Base-by-base conservation (phyloP, 2,113 vertebrate species). In the Bothrops jararaca region DNA sequence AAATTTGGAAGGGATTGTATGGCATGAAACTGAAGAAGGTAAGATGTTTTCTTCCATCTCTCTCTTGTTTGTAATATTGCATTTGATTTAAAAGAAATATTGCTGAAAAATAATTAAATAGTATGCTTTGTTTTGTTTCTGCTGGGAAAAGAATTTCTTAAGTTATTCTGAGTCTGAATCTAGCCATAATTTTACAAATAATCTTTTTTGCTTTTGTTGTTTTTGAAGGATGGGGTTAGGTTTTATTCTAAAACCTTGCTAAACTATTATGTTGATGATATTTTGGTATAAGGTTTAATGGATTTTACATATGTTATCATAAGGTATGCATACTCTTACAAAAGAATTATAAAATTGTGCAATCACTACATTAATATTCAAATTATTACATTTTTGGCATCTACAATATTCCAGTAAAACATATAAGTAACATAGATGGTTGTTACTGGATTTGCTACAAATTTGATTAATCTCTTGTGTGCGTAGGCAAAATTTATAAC, bases 1-100 rank as follows among this genome's bases (percentile, higher is more conserved):
- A 95, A 99, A 99, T 97, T 97, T 99, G 97, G 99, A 99, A 98
- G 99, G 99, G 93, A 99, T 99, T 95, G 98, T 99, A 93, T 99
- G 99, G 99, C 99, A 99, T 94, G 99, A 99, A 98, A 99, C 99
- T 0, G 98, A 99, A 95, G 99, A 99, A 99, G 99, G 99, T 99
- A 97, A 98, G 97, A 93, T 95, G 2, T 23, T 34, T 90, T 26
- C 26, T 20, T 48, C 15, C 57, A n/a, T 92, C 94, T 94, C 7
- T 23, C 74, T 80, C 69, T 85, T 5, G 3, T 29, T 64, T 80
- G 7, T 34, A 58, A 39, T 4, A 4, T 89, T 50, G 7, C 74
- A 86, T 90, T 52, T 96, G 92, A 92, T 58, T 91, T 39, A 26
- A 53, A 8, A 69, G 42, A 1, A 18, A 74, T 24, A 57, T 42